These are phyloP conservation scores for Microplitis manilae DNA, from an alignment of 2,888 invertebrate genomes.

Conservation along the genomic window DNA sequence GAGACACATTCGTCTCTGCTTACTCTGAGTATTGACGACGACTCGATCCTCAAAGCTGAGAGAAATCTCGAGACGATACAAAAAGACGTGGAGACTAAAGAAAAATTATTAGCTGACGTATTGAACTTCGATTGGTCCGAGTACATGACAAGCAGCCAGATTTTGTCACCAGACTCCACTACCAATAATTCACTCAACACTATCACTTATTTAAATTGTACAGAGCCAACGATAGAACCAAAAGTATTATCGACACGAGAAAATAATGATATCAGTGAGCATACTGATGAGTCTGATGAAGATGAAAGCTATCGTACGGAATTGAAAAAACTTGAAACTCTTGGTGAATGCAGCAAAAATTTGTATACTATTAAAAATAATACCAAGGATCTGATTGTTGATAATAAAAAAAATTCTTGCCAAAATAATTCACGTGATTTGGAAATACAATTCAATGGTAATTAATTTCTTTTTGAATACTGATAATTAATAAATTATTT, in stretches of 20 bases:
- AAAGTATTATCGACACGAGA: conserved; percentile 13
- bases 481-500: not conserved
- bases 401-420: conserved; percentile 44
- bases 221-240: conserved; percentile 39
- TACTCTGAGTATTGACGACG: conserved; percentile 60
- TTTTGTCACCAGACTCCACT: conserved; percentile 49
- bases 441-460: conserved; percentile 63
- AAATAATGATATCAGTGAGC: conserved; percentile 42
- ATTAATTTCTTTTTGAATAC: conserved; percentile 15
- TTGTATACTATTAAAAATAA: conserved; percentile 55
- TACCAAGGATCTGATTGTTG: conserved; percentile 47
- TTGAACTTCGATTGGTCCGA: conserved; percentile 75
- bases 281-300: conserved; percentile 59
- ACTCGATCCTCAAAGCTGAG: conserved; percentile 55
- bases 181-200: conserved; percentile 53
- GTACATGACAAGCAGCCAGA: conserved; percentile 61
- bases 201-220: conserved; percentile 54
- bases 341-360: conserved; percentile 64
- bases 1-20: conserved; percentile 58
- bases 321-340: conserved; percentile 61
- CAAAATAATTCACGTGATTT: conserved; percentile 50
- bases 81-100: conserved; percentile 82
- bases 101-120: conserved; percentile 80
- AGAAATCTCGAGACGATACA: conserved; percentile 75
- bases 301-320: conserved; percentile 67